A percentile compares a stretch with the other conserved stretches of the same genome.
These are phyloP conservation scores for Ctenomys sociabilis DNA, from an alignment of 2,113 vertebrate species.

Conservation along the genomic window DNA sequence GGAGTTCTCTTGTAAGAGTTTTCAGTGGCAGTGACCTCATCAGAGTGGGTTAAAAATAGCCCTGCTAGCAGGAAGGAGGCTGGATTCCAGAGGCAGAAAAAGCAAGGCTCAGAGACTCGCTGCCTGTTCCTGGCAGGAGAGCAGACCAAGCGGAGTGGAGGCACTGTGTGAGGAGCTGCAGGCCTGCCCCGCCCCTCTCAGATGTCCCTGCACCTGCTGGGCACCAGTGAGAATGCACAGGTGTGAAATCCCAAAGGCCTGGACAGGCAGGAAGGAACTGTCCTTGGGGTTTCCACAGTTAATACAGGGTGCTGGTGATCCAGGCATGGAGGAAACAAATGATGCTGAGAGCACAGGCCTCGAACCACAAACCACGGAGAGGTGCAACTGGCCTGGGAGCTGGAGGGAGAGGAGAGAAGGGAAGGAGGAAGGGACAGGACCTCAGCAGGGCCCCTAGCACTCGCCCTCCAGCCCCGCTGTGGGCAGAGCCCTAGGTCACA, in stretches of 20 bases:
- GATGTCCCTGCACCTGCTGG: neutral
- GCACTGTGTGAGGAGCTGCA: neutral
- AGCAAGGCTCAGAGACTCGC: neutral
- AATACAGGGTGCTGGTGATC: neutral
- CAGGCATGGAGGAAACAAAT: neutral
- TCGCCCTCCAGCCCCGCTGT: neutral
- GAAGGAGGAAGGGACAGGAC: neutral
- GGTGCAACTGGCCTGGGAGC: neutral
- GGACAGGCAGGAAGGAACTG: neutral
- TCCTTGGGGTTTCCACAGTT: neutral
- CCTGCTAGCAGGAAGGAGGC: neutral
- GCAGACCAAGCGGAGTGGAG: too few relatives aligned
- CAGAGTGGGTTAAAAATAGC: neutral
- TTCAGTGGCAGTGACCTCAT: neutral
- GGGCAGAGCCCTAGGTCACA: neutral
- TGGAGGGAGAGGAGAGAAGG: neutral
- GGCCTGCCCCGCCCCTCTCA: neutral
- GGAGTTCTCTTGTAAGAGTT: neutral
- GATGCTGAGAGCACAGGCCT: neutral
- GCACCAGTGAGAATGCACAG: neutral
- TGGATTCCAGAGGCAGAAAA: neutral
- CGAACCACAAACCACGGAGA: neutral
- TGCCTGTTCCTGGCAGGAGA: accelerated
- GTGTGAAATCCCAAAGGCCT: neutral
- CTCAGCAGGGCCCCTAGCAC: accelerated